Percentiles rank a stretch among this genome's conserved stretches.
These are phyloP conservation scores for Mystacides longicornis DNA, from an alignment of 2,888 invertebrate species.

Conservation along the genomic window DNA sequence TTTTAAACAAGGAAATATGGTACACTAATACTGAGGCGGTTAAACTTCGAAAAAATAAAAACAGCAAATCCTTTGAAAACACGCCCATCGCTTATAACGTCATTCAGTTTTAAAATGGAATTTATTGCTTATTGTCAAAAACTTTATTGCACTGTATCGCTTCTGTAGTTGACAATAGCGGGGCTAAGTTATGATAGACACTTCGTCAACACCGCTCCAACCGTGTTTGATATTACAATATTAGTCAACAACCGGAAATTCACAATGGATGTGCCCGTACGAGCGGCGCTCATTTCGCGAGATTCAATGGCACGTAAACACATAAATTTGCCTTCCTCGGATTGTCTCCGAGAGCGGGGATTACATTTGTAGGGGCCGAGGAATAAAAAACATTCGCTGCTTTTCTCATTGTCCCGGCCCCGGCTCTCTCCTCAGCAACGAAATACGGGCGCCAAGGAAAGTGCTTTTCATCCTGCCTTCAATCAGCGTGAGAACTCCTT, in stretches of 20 bases:
- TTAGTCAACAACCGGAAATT: neutral
- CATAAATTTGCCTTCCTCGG: neutral
- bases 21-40: too few species aligned
- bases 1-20: too few species aligned
- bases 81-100: neutral
- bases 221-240: neutral
- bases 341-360: neutral
- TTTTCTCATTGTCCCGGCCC: too few species aligned
- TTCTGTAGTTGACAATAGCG: too few species aligned
- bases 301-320: constrained; percentile 1
- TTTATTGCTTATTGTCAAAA: neutral
- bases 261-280: neutral
- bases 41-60: too few species aligned
- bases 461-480: too few species aligned
- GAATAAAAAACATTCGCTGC: neutral
- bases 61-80: too few species aligned
- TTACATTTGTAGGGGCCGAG: neutral
- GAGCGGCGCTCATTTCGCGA: neutral
- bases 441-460: too few species aligned
- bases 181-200: neutral
- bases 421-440: too few species aligned
- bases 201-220: neutral
- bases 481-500: too few species aligned
- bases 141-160: too few species aligned
- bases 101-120: neutral